Evolutionary conservation across 1,140 invertebrate genomes (phyloP).

Genomic region (Hydropsyche tenuis): DNA sequence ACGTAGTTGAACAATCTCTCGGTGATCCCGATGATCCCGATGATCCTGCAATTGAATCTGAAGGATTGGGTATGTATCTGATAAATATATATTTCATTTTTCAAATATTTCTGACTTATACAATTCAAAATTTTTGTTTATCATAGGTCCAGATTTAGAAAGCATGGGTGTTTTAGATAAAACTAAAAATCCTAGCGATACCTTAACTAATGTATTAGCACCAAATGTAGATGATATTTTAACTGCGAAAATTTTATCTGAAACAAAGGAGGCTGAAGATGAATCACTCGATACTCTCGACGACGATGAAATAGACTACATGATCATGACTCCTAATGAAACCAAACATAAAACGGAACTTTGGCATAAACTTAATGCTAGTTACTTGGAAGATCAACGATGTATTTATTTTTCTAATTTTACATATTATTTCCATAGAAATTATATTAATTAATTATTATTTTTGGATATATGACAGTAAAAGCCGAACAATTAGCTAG

Average conservation of each 20-base stretch:
- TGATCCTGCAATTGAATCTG: constrained; percentile 5
- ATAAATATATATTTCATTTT: background rate
- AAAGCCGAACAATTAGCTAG: constrained; percentile 79
- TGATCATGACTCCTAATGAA: constrained; percentile 86
- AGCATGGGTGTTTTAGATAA: constrained; percentile 44
- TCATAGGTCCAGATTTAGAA: constrained; percentile 42
- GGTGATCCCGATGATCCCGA: constrained; percentile 35
- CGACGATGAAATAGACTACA: constrained; percentile 85
- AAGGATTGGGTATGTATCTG: constrained; percentile 32
- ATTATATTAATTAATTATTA: constrained; percentile 43
- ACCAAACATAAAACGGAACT: constrained; percentile 77
- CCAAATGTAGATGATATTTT: background rate
- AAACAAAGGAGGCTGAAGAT: constrained; percentile 63
- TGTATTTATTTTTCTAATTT: constrained; percentile 60
- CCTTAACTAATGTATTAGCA: background rate
- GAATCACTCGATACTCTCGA: constrained; percentile 83
- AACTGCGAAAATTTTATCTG: background rate
- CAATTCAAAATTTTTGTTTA: constrained; percentile 4
- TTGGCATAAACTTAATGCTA: constrained; percentile 86
- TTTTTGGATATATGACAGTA: too few species aligned
- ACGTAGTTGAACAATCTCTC: constrained; percentile 40
- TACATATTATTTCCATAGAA: constrained; percentile 8
- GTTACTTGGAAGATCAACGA: constrained; percentile 83
- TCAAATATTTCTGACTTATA: constrained; percentile 41
- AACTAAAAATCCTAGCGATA: constrained; percentile 10